Evolutionary conservation across 2,113 vertebrate species (phyloP), one percentile per base, ranked within the genome.

Genomic region (Nothoprocta perdicaria): DNA sequence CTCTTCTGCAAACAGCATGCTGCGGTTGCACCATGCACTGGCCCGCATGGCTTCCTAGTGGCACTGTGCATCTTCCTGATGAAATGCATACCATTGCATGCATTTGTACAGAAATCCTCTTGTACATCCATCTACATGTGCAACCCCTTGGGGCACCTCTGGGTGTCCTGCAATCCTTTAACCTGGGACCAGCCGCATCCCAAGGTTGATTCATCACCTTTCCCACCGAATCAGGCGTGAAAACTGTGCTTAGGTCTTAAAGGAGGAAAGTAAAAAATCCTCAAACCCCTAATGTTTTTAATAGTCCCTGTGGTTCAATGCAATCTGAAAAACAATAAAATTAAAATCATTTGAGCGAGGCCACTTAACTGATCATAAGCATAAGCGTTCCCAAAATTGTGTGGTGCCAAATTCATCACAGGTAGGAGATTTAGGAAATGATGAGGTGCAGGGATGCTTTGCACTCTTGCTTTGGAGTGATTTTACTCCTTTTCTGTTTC

Each of bases 321-420:
- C 85, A 95, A 96, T n/a, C 72, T 0, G 27, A 95, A 88, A 95
- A 55, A 21, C 41, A 29, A 46, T 48, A 69, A 89, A 89, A 92
- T 67, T 62, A 81, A 92, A 94, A 80, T 79, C 88, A 91, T 33
- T 66, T 58, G 45, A 50, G 18, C 75, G 33, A 40, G 52, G 89
- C 85, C 87, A 91, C 12, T n/a, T 68, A 1, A 0, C 71, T 52
- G 41, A 31, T 53, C 69, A 31, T 55, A 58, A 14, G 27, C 35
- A 68, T 62, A 52, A 22, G 41, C 89, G 60, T 60, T 93, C 79
- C 72, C 79, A 50, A 91, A 96, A 91, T 72, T 82, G 60, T 80
- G 72, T 93, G 89, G 35, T 91, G 94, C 93, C 79, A 55, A 91
- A 93, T 82, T 93, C 85, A 63, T 89, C 52, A 0, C 48, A 65